Percentiles rank a stretch among this genome's conserved stretches.
Conservation (phyloP, 2,113 vertebrate genomes). For the Peromyscus polionotus region DNA sequence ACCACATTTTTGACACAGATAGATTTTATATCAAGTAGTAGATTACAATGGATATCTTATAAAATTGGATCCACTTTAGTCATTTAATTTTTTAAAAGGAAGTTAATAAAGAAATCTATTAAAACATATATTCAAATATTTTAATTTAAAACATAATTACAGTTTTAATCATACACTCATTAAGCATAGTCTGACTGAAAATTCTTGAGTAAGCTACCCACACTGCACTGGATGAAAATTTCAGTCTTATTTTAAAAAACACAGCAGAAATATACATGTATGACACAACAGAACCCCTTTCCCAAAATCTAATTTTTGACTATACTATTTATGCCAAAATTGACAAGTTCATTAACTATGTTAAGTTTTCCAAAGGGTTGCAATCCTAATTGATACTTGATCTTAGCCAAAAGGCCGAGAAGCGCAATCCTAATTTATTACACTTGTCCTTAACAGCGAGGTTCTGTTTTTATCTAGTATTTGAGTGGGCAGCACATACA, state of each 20-base stretch:
- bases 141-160: constrained; percentile 24
- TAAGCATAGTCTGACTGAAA: background rate
- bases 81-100: background rate
- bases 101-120: background rate
- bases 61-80: background rate
- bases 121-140: background rate
- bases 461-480: constrained; percentile 30
- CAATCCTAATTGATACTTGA: constrained; percentile 20
- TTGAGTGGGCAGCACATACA: background rate
- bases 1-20: background rate
- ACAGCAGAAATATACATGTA: background rate
- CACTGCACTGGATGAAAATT: background rate
- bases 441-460: background rate
- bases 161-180: background rate
- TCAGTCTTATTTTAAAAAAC: background rate
- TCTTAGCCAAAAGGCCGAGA: too few species aligned
- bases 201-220: background rate
- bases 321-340: background rate
- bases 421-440: constrained; percentile 30
- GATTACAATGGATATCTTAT: background rate
- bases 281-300: constrained; percentile 17
- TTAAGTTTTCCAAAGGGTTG: constrained; percentile 1
- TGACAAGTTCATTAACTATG: background rate
- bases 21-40: background rate
- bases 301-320: constrained; percentile 13